Base-by-base conservation (phyloP, 1,140 invertebrate species). In the Aphis craccivora region DNA sequence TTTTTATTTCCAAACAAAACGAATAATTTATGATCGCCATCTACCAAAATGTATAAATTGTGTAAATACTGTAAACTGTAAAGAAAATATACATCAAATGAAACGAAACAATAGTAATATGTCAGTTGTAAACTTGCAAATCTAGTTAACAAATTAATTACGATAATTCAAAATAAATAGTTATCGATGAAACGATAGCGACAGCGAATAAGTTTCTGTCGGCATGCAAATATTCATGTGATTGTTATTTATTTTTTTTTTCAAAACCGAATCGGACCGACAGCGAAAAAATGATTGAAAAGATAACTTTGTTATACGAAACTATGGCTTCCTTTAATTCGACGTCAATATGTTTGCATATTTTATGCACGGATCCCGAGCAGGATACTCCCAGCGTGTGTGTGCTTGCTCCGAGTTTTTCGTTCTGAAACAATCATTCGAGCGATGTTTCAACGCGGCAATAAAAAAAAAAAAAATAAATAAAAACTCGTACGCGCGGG, bases 351-450 rank as follows among this genome's bases (percentile, higher is more conserved):
- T 53, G 88, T 53, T 37, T 89, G 88, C 88, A 89, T 89, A 55
- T 89, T 89, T 89, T 89, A 89, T 48, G 88, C 14, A 37, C 88
- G 87, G 87, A 20, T 89, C 45, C n/a, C 48, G 35, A 53, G n/a
- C 83, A 20, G 43, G 9, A 45, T 43, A 86, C 40, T 7, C 60
- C n/a, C n/a, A n/a, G 30, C 14, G 45, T 35, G 86, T 51, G 18
- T 35, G 43, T 43, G 81, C 43, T 37, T 5, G 18, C 37, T 1
- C 22, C 40, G 83, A 86, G 83, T 43, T 86, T 86, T 86, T 86
- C 88, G 88, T 90, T 90, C 40, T n/a, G 55, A 91, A 93, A 86
- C 81, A 93, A 86, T 93, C 91, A 40, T 93, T 53, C 48, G 35
- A 40, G 81, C 81, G 81, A 86, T 43, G 55, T 86, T 93, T 84